Evolutionary conservation across 2,797 vertebrate species (phyloP), one percentile per base, ranked within the genome.

Genomic region (Syncerus caffer): DNA sequence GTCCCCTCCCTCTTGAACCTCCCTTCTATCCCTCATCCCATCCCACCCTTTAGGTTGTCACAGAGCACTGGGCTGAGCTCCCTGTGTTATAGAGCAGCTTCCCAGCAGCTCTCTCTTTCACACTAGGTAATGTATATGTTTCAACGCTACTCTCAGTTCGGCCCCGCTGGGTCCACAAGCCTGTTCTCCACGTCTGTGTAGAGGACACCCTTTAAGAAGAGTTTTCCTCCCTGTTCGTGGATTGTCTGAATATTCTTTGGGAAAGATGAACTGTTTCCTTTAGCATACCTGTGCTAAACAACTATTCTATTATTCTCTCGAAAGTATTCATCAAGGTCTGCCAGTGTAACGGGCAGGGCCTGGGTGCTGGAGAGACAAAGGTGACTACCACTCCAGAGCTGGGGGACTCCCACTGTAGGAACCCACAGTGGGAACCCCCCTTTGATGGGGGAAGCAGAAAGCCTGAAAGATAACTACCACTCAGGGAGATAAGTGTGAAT

Each of bases 281-380:
- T 45, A 45, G 29, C 3, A 1, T 29, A 4, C 64, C 78, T 57
- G 38, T 19, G 29, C 51, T 31, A 82, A 87, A 27, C 47, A n/a
- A 11, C 84, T 34, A 34, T 64, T 83, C 1, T 0, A 47, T 93
- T 38, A 47, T 34, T 85, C 42, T 90, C 92, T 71, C 45, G 78
- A 74, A 93, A 51, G 19, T 17, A 53, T 89, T 71, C 53, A 60
- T 42, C 51, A 85, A 64, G 76, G 38, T 85, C 90, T 57, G 12
- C 47, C 23, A 0, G n/a, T 4, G 8, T 71, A 9, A 93, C 14
- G 58, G 47, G 13, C 83, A 84, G 58, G 38, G 9, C n/a, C 12
- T 8, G 38, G n/a, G 34, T 38, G 67, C n/a, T 45, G 10, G 42
- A 74, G 76, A 47, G 12, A 93, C 17, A 71, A 71, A 74, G 85